Evolutionary conservation across 2,797 vertebrate genomes (phyloP).

Genomic region (Malacoraja senta): DNA sequence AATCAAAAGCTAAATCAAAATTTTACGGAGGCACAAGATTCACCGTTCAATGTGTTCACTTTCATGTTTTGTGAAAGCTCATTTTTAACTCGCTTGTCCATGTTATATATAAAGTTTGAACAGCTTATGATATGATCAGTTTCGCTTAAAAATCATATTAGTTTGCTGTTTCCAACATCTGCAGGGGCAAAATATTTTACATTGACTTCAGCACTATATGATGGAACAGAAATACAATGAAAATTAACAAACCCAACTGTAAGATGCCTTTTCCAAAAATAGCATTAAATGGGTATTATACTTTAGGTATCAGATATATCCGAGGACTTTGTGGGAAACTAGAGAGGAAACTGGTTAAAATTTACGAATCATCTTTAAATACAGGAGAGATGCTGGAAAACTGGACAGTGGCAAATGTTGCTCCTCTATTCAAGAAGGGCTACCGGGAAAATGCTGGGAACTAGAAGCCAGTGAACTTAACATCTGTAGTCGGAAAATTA

Average conservation of each 20-base stretch:
- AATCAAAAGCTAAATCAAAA: no score
- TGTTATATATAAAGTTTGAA: not conserved
- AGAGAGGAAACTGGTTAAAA: no score
- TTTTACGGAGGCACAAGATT: not conserved
- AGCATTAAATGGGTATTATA: not conserved
- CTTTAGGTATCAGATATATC: not conserved
- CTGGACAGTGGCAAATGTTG: no score
- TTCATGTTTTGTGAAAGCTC: not conserved
- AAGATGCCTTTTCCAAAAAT: not conserved
- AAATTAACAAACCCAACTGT: not conserved
- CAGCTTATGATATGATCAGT: not conserved
- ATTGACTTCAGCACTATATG: not conserved
- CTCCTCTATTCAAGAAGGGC: no score
- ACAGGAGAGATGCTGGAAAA: no score
- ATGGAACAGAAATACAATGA: not conserved
- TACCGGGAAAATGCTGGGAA: no score
- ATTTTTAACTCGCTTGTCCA: not conserved
- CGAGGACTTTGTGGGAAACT: no score
- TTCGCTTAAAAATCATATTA: not conserved
- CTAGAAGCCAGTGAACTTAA: no score
- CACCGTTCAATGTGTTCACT: not conserved
- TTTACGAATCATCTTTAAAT: no score
- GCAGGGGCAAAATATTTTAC: not conserved
- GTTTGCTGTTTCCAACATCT: not conserved
- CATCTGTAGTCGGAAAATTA: no score